phyloP scores from a whole-genome alignment of 2,888 invertebrate genomes.

The Cephus rjabovi region DNA sequence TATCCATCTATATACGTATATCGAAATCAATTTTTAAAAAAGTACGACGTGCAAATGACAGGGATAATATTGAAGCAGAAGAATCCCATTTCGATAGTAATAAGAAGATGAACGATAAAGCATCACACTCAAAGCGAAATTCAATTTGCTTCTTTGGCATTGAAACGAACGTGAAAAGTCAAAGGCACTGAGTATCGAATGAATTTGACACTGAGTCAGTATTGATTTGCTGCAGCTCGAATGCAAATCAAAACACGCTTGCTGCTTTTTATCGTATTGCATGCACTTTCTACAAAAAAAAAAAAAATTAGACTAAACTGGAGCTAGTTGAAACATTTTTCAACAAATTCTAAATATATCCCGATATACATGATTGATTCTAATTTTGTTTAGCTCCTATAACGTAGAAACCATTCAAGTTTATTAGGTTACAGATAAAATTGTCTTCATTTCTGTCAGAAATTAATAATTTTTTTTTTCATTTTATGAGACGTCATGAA shows the following conservation, averaged over 20 bases:
- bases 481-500: too few species aligned
- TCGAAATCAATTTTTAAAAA: too few species aligned
- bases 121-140: not conserved
- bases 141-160: not conserved
- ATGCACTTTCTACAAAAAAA: not conserved
- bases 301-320: not conserved
- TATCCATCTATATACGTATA: too few species aligned
- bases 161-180: not conserved
- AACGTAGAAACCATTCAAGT: too few species aligned
- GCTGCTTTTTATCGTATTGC: not conserved
- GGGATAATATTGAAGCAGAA: not conserved
- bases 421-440: too few species aligned
- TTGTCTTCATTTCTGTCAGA: too few species aligned
- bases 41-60: not conserved
- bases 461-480: too few species aligned
- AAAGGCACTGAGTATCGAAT: not conserved
- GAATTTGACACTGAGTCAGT: not conserved
- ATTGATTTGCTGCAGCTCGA: not conserved
- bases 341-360: too few species aligned
- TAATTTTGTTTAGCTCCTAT: too few species aligned
- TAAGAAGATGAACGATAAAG: not conserved
- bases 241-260: not conserved
- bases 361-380: too few species aligned
- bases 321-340: too few species aligned
- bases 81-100: not conserved